Evolutionary conservation across 2,888 invertebrate species (phyloP).

Genomic region (Encarsia formosa): DNA sequence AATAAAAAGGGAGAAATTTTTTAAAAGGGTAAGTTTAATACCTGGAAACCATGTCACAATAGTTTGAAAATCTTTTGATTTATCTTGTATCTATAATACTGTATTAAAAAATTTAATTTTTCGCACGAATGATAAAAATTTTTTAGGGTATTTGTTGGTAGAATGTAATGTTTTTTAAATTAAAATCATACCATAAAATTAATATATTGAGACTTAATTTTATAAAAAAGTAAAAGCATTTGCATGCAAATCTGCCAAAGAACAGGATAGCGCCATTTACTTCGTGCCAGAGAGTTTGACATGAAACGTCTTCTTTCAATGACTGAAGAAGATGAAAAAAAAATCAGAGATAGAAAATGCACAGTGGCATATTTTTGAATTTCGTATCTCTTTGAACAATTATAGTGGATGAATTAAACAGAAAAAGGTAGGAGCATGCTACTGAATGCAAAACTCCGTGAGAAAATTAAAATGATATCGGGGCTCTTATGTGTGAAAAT

Average conservation of each 20-base stretch:
- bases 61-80: too few relatives aligned
- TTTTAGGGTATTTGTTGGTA: too few relatives aligned
- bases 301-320: constrained; percentile 30
- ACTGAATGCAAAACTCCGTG: constrained; percentile 43
- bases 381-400: constrained; percentile 30
- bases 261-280: constrained; percentile 36
- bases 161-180: too few relatives aligned
- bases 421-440: constrained; percentile 46
- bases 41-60: too few relatives aligned
- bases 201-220: too few relatives aligned
- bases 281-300: constrained; percentile 34
- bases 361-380: neutral
- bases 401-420: too few relatives aligned
- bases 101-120: too few relatives aligned
- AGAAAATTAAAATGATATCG: constrained; percentile 36
- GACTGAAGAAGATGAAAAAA: constrained; percentile 3
- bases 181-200: too few relatives aligned
- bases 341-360: neutral
- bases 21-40: too few relatives aligned
- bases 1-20: too few relatives aligned
- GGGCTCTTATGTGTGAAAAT: constrained; percentile 43
- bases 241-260: constrained; percentile 45
- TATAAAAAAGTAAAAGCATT: constrained; percentile 44
- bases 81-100: too few relatives aligned
- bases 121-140: too few relatives aligned